Percentiles rank a stretch among this genome's conserved stretches.
phyloP scores from a whole-genome alignment of 1,140 invertebrate species.

The Stratiolaelaps scimitus region DNA sequence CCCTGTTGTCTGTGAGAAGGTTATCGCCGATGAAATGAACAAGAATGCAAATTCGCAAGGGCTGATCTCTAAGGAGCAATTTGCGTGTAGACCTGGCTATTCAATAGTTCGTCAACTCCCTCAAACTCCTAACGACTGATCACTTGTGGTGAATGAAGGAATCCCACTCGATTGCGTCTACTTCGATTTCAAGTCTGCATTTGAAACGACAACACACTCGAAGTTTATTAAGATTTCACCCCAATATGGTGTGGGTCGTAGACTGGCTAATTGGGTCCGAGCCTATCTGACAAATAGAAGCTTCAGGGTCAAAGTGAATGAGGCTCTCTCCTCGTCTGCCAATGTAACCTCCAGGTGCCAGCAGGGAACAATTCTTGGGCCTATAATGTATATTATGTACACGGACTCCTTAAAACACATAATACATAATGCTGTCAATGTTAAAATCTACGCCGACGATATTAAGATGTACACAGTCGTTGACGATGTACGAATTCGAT shows the following conservation, averaged over 20 bases:
- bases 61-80: neutral
- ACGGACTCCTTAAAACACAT: too few species aligned
- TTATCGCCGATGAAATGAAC: neutral
- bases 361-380: too few species aligned
- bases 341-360: too few species aligned
- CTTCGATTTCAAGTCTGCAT: conserved; percentile 6
- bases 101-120: neutral
- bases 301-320: conserved; percentile 6
- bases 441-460: too few species aligned
- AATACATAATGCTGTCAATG: too few species aligned
- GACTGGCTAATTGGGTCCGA: neutral
- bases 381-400: too few species aligned
- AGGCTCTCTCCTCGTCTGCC: too few species aligned
- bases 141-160: neutral
- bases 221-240: neutral
- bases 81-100: neutral
- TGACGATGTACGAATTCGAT: too few species aligned
- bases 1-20: conserved; percentile 1
- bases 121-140: neutral
- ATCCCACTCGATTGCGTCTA: neutral
- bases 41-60: neutral
- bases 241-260: neutral
- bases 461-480: too few species aligned
- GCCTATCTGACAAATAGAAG: neutral
- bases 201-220: neutral